These are phyloP conservation scores for Strix uralensis DNA, from an alignment of 2,113 vertebrate genomes.

Conservation along the genomic window DNA sequence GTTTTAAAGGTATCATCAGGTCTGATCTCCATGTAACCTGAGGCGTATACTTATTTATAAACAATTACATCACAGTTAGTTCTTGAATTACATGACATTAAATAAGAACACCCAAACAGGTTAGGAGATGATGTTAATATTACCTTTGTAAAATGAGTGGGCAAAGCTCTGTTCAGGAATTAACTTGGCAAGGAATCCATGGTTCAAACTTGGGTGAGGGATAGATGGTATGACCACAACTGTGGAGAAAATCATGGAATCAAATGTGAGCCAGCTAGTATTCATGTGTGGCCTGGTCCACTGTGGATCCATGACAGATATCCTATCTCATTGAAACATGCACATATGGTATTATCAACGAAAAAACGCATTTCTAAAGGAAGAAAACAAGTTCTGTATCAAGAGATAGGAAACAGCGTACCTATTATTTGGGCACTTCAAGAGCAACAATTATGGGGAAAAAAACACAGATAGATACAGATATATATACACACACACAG, in stretches of 20 bases:
- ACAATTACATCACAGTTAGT: conserved; percentile 50
- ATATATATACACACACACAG: background rate
- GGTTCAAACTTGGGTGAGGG: conserved; percentile 83
- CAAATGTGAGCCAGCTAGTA: conserved; percentile 73
- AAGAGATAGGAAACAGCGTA: conserved; percentile 62
- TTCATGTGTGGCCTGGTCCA: conserved; percentile 60
- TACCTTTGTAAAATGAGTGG: conserved; percentile 85
- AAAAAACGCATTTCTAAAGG: background rate
- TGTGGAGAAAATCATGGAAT: conserved; percentile 79
- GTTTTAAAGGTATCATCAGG: conserved; percentile 41
- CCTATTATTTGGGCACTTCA: conserved; percentile 40
- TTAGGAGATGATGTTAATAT: conserved; percentile 71
- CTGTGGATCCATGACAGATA: conserved; percentile 60
- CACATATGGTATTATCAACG: conserved; percentile 55
- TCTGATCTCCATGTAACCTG: conserved; percentile 67
- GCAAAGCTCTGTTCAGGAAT: conserved; percentile 83
- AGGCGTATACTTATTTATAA: conserved; percentile 60
- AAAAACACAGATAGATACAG: conserved; percentile 20
- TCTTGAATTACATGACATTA: conserved; percentile 61
- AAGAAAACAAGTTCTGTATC: conserved; percentile 22
- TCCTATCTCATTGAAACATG: conserved; percentile 65
- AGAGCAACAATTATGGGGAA: conserved; percentile 56
- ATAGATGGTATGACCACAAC: conserved; percentile 84
- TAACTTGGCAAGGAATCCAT: conserved; percentile 85
- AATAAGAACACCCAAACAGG: conserved; percentile 68